Conservation (phyloP, 1,140 invertebrate genomes). For the Oppia nitens region DNA sequence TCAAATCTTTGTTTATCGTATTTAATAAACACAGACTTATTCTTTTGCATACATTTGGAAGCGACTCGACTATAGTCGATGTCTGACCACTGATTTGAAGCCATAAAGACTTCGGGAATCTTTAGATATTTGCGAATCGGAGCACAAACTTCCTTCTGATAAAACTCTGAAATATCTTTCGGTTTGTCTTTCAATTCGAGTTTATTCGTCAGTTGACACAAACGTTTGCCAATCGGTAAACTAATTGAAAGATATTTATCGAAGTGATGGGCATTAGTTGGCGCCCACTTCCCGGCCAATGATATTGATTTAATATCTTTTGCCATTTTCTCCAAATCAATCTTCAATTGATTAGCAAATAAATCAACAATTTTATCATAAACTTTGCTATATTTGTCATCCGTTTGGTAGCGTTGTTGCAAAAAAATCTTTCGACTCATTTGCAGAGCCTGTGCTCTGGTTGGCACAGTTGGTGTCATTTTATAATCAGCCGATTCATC, state of each 20-base stretch:
- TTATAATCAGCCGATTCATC: background rate
- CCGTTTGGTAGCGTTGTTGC: background rate
- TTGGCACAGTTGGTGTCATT: background rate
- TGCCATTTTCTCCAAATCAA: background rate
- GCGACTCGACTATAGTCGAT: constrained; percentile 1
- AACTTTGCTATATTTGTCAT: background rate
- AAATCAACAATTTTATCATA: constrained; percentile 5
- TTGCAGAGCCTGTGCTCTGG: background rate
- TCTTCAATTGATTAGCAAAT: constrained; percentile 1
- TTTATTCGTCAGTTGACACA: background rate
- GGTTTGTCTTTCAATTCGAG: background rate
- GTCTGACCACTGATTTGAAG: background rate
- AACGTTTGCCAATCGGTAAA: background rate
- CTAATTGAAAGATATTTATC: constrained; percentile 11
- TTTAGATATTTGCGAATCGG: background rate
- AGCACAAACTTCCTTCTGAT: background rate
- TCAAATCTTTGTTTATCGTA: background rate
- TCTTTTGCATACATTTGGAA: constrained; percentile 4
- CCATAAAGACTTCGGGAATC: constrained; percentile 3
- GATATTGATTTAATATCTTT: background rate
- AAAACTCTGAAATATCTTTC: background rate
- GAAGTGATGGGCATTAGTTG: background rate
- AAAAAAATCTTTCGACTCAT: background rate
- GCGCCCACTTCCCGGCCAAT: constrained; percentile 8
- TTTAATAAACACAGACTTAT: background rate